These are phyloP conservation scores for Thymallus thymallus DNA, from an alignment of 2,113 vertebrate genomes.

Conservation along the genomic window DNA sequence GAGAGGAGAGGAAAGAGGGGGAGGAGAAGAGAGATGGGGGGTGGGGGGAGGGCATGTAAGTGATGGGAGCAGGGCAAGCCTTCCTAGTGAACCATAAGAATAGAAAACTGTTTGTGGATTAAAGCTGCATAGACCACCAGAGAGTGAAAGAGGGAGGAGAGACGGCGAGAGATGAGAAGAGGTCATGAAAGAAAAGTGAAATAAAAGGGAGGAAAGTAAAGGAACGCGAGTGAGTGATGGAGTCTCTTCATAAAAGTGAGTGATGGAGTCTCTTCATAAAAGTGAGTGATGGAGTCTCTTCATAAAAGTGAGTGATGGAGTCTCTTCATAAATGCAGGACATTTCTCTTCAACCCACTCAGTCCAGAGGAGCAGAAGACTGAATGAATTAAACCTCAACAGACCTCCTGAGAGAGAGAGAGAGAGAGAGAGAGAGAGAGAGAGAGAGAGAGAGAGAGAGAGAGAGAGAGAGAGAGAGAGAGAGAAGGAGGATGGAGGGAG, in stretches of 20 bases:
- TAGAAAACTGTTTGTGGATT: too few relatives aligned
- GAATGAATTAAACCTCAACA: background rate
- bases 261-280: background rate
- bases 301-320: background rate
- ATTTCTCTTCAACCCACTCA: background rate
- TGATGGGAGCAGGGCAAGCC: too few relatives aligned
- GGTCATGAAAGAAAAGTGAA: background rate
- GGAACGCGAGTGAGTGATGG: background rate
- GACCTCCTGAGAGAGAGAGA: background rate
- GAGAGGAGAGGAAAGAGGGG: background rate
- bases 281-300: background rate
- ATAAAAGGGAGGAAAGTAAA: background rate
- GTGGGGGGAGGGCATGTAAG: too few relatives aligned
- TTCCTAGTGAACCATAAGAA: too few relatives aligned
- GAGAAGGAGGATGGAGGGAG: background rate
- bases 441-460: background rate
- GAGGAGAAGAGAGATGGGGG: background rate
- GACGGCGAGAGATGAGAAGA: background rate
- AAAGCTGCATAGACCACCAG: too few relatives aligned
- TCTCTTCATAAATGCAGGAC: background rate
- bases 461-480: background rate
- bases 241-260: background rate
- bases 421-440: background rate
- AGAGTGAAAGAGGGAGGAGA: background rate
- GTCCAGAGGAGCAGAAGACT: constrained; percentile 1